These are phyloP conservation scores for Bursaphelenchus okinawaensis DNA, from an alignment of 2,888 invertebrate genomes.

Conservation along the genomic window DNA sequence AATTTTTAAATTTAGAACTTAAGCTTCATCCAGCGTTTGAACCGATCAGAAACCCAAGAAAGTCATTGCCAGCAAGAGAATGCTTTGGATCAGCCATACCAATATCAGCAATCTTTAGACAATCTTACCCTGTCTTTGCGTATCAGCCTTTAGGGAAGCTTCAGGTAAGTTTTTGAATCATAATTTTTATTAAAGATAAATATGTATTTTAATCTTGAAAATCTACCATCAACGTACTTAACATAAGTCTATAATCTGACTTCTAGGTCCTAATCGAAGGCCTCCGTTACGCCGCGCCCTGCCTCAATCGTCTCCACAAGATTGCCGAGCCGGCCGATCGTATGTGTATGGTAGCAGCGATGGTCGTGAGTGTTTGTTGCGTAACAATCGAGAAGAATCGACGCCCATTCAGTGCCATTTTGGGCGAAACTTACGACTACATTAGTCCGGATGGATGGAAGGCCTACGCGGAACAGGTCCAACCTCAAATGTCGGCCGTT, in stretches of 20 bases:
- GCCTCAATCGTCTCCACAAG: not conserved
- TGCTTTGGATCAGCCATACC: not conserved
- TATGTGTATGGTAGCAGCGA: not conserved
- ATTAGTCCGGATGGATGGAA: not conserved
- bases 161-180: not conserved
- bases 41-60: not conserved
- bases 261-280: not conserved
- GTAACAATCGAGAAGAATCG: not conserved
- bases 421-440: slow-evolving; percentile 1
- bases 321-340: not conserved
- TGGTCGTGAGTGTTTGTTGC: not conserved
- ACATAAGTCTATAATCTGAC: not conserved
- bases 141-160: not conserved
- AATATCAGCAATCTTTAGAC: not conserved
- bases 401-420: not conserved
- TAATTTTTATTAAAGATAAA: too few relatives aligned
- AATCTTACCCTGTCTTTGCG: not conserved
- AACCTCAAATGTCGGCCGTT: not conserved
- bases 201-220: not conserved
- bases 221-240: not conserved
- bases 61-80: not conserved
- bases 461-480: not conserved
- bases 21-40: not conserved
- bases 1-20: too few relatives aligned
- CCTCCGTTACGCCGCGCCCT: not conserved